Evolutionary conservation across 2,113 vertebrate genomes (phyloP), one percentile per base, ranked within the genome.

Genomic region (Sapayoa aenigma): DNA sequence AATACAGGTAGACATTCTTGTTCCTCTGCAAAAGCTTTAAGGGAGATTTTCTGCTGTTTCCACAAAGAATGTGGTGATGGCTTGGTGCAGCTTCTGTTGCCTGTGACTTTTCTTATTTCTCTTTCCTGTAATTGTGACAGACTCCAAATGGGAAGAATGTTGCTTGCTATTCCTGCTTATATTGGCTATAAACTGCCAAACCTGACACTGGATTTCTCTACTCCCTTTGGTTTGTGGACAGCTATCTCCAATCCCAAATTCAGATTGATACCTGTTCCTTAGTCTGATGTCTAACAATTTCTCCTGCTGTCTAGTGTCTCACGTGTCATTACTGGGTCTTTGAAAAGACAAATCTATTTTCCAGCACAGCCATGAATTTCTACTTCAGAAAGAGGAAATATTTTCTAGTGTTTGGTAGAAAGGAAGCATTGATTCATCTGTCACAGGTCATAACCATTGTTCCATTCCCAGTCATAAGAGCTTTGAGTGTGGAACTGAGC

Each of bases 391-490:
- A 89, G 25, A 89, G 80, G 59, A 92, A 92, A 62, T 80, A 79
- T 27, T 59, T 93, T 83, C 53, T 90, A n/a, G 44, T 90, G 44
- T 76, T 87, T 65, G n/a, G 83, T 66, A 88, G 59, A 88, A 93
- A 88, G 71, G 41, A 93, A 93, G n/a, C 46, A 90, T 42, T 86
- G 56, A 66, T 85, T 83, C 72, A 49, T 73, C 58, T 75, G 47
- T 90, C 75, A 82, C 92, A 96, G 77, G 37, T 92, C 90, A 88
- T 87, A 96, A 88, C 49, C 49, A 88, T 76, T 94, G 71, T 86
- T 93, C 30, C 37, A 73, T 73, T 91, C 28, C 49, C 6, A 24
- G 58, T 76, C 46, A 42, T 33, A 89, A 62, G 62, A 79, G 79
- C 19, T 91, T 1, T n/a, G 37, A 91, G 52, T 2, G 5, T 76